Evolutionary conservation across 23 tunicate species (phyloP).

Genomic region (Ciona savignyi): DNA sequence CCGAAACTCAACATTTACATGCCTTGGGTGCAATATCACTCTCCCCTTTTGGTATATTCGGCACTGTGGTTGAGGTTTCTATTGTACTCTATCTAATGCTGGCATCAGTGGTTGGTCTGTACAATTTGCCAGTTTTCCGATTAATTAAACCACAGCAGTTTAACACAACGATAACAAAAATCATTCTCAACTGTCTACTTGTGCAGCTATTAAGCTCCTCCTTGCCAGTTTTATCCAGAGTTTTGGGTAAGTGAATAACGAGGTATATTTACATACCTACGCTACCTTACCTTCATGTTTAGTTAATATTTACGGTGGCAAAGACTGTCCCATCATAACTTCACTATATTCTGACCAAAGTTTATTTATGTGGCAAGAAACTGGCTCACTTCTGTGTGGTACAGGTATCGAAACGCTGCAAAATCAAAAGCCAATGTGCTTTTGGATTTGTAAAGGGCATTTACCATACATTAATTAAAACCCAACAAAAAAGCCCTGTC

Average conservation of each 20-base stretch:
- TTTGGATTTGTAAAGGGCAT: no score
- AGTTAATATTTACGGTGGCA: no score
- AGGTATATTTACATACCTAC: background rate
- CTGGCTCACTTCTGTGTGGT: no score
- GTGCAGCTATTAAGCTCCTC: slow-evolving; percentile 66
- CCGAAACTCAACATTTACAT: slow-evolving; percentile 8
- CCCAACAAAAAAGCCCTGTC: no score
- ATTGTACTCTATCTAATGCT: slow-evolving; percentile 53
- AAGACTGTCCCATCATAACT: no score
- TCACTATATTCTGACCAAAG: no score
- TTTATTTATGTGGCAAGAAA: no score
- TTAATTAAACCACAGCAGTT: slow-evolving; percentile 30
- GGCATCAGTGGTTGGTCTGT: slow-evolving; percentile 73
- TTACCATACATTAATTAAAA: no score
- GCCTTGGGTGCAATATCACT: slow-evolving; percentile 74
- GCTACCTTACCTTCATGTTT: no score
- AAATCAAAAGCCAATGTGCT: no score
- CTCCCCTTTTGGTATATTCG: slow-evolving; percentile 78
- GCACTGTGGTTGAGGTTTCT: slow-evolving; percentile 61
- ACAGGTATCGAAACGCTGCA: no score
- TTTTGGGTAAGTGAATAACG: slow-evolving; percentile 58
- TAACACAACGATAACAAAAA: slow-evolving; percentile 72
- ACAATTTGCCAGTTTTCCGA: slow-evolving; percentile 56
- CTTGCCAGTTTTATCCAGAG: slow-evolving; percentile 73
- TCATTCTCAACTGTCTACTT: slow-evolving; percentile 66